phyloP scores from a whole-genome alignment of 2,113 vertebrate species.

The Barnardius zonarius region DNA sequence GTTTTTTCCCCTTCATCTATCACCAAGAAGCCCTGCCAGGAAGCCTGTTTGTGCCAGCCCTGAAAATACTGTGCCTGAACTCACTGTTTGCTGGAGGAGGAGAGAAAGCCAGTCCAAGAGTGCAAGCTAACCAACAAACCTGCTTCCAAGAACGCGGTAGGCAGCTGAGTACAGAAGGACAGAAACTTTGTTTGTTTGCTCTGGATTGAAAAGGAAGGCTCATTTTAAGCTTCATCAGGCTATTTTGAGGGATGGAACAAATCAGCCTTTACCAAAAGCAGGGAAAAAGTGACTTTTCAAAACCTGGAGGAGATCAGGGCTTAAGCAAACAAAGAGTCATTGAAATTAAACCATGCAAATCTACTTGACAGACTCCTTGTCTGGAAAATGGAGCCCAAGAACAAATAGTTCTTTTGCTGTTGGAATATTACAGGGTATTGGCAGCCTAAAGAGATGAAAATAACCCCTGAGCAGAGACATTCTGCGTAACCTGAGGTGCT shows the following conservation, averaged over 20 bases:
- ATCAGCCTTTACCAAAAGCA: neutral
- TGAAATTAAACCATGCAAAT: slow-evolving; percentile 41
- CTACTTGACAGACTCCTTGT: neutral
- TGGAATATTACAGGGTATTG: slow-evolving; percentile 21
- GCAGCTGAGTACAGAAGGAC: neutral
- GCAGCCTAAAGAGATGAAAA: neutral
- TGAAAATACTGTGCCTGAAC: neutral
- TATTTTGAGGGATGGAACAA: slow-evolving; percentile 5
- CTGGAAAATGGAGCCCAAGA: slow-evolving; percentile 7
- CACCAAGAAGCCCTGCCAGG: neutral
- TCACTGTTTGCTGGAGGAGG: neutral
- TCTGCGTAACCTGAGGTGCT: neutral
- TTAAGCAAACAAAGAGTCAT: neutral
- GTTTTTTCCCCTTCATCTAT: neutral
- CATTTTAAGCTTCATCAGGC: neutral
- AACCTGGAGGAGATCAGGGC: neutral
- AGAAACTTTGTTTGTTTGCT: neutral
- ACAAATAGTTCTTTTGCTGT: slow-evolving; percentile 47
- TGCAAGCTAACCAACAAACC: neutral
- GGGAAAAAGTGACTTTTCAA: neutral
- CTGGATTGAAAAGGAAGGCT: neutral
- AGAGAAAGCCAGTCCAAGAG: neutral
- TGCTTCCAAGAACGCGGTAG: neutral
- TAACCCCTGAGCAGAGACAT: neutral
- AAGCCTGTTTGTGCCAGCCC: neutral